Evolutionary conservation across 2,888 invertebrate species (phyloP).

Genomic region (Gryllus longicercus): DNA sequence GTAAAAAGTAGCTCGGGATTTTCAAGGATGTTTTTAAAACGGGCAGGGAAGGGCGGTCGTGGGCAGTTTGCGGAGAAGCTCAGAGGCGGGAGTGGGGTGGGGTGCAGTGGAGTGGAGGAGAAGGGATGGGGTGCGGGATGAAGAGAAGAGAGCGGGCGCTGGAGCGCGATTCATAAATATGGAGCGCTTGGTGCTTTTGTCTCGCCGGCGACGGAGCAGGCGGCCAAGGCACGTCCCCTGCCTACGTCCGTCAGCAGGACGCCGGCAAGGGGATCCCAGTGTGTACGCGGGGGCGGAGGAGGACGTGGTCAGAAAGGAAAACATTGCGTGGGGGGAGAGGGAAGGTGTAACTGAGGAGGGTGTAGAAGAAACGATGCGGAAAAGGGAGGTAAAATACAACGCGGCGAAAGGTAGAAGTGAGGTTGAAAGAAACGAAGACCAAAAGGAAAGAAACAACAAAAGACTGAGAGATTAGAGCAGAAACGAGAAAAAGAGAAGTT

Average conservation of each 20-base stretch:
- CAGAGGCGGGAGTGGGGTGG: too few species aligned
- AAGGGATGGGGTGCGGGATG: too few species aligned
- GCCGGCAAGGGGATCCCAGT: too few species aligned
- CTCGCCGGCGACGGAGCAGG: neutral
- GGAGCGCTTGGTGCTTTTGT: neutral
- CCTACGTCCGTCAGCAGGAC: too few species aligned
- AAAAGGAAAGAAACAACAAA: neutral
- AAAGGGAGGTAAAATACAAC: too few species aligned
- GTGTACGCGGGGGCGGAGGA: neutral
- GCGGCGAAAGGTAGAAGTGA: neutral
- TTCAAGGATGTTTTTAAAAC: neutral
- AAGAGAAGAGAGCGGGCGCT: too few species aligned
- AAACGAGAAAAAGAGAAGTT: too few species aligned
- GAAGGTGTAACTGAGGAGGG: too few species aligned
- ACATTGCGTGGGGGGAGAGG: too few species aligned
- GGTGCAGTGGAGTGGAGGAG: too few species aligned
- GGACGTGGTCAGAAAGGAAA: neutral
- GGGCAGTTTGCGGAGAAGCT: neutral
- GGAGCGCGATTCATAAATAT: neutral
- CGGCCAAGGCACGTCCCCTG: neutral
- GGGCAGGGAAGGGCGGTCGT: neutral
- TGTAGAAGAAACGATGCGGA: too few species aligned
- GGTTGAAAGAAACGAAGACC: too few species aligned
- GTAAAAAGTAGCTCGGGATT: conserved; percentile 2
- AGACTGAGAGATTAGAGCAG: neutral